Base-by-base conservation (phyloP, 2,888 invertebrate species). In the Cryptophagus acutangulus region DNA sequence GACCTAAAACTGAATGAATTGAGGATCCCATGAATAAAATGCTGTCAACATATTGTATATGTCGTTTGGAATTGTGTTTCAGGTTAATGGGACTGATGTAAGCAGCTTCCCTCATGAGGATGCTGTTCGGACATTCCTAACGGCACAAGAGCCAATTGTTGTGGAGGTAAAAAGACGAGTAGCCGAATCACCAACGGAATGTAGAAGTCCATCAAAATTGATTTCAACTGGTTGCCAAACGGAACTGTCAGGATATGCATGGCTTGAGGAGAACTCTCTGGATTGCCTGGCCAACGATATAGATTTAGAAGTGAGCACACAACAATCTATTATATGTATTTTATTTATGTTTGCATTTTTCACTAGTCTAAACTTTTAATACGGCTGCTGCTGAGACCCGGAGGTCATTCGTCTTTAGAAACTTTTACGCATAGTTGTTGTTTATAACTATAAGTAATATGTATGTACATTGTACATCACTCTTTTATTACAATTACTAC, bases 41-140 rank as follows among this genome's bases (percentile, higher is more conserved):
- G n/a, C n/a, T n/a, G n/a, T n/a, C n/a, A n/a, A n/a, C n/a, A n/a
- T n/a, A n/a, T n/a, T n/a, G n/a, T n/a, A n/a, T n/a, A n/a, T n/a
- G n/a, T n/a, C n/a, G n/a, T 6, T 26, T 26, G 3, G n/a, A 26
- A 26, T 12, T 26, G n/a, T 8, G 12, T 26, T 26, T 26, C 60
- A 79, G 78, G 73, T 79, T 46, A 79, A 79, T 62, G 78, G 78
- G 46, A 72, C 71, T 54, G 78, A 79, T 67, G 74, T 79, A 52
- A 75, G 75, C 61, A 73, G 73, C 58, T 73, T 77, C 61, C 74
- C 76, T 49, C 75, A 76, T 61, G 76, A 75, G 59, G 77, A 78
- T 61, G 77, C 77, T 48, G 74, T 78, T 53, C 70, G 74, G 58
- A 74, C 73, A 60, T 78, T 79, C 63, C 72, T 78, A 58, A 71